A percentile compares a stretch with the other conserved stretches of the same genome.
phyloP scores from a whole-genome alignment of 2,113 vertebrate genomes.

The Carettochelys insculpta region DNA sequence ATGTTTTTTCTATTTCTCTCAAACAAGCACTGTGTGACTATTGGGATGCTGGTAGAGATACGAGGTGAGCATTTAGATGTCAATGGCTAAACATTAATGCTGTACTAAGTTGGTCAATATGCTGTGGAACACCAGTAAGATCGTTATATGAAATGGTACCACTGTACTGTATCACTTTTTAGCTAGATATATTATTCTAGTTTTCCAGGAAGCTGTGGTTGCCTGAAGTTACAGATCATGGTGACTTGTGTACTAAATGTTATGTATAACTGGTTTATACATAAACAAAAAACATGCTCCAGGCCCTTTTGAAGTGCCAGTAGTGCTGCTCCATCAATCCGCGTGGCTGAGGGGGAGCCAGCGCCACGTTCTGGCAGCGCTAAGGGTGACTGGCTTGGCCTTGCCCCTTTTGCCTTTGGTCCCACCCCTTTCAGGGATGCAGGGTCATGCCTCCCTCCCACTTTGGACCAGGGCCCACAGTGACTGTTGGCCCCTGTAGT shows the following conservation, averaged over 20 bases:
- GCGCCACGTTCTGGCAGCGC: too few relatives aligned
- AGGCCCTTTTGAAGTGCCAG: too few relatives aligned
- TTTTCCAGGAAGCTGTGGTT: background rate
- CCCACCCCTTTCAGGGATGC: too few relatives aligned
- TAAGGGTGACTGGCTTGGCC: too few relatives aligned
- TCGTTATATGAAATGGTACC: accelerated
- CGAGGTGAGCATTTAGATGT: background rate
- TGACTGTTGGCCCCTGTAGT: too few relatives aligned
- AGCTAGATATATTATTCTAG: background rate
- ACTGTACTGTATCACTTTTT: background rate
- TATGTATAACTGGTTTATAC: background rate
- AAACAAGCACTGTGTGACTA: background rate
- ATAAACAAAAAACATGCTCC: too few relatives aligned
- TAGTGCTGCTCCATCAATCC: too few relatives aligned
- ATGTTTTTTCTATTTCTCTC: background rate
- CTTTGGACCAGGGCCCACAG: too few relatives aligned
- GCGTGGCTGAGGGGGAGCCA: too few relatives aligned
- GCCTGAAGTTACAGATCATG: background rate
- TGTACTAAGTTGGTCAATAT: background rate
- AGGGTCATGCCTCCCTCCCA: too few relatives aligned
- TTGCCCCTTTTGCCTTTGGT: too few relatives aligned
- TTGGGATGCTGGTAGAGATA: background rate
- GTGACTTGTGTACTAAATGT: background rate
- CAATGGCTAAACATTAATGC: background rate
- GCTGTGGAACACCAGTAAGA: background rate